phyloP scores from a whole-genome alignment of 2,113 vertebrate species.

The Calyptomena viridis region DNA sequence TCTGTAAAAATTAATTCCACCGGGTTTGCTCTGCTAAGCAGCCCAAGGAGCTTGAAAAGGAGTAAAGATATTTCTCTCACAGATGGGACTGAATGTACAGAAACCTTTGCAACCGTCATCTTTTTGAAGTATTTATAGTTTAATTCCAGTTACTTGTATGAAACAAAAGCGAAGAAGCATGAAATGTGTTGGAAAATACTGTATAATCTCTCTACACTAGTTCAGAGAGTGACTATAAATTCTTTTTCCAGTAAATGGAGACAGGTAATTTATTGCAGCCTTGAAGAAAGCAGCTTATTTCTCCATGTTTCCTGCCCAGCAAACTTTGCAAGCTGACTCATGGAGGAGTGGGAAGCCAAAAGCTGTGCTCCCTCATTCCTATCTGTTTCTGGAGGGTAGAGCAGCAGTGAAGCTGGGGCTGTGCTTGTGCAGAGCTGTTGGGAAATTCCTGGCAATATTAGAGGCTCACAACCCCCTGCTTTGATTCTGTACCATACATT shows the following conservation, averaged over 20 bases:
- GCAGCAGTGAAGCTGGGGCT: not conserved
- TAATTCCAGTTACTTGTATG: slow-evolving; percentile 24
- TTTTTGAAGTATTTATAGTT: slow-evolving; percentile 43
- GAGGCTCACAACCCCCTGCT: not conserved
- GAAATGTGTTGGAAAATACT: slow-evolving; percentile 41
- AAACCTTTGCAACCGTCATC: not conserved
- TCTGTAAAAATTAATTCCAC: slow-evolving; percentile 4
- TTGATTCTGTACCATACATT: not conserved
- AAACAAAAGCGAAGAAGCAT: slow-evolving; percentile 35
- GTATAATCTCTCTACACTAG: not conserved
- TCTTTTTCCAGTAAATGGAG: slow-evolving; percentile 39
- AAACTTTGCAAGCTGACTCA: slow-evolving; percentile 7
- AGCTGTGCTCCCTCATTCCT: not conserved
- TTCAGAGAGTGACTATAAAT: slow-evolving; percentile 28
- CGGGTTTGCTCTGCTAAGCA: not conserved
- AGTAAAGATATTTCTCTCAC: not conserved
- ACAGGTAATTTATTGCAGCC: slow-evolving; percentile 46
- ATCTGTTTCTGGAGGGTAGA: not conserved
- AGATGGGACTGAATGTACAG: slow-evolving; percentile 25
- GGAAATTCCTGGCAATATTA: not conserved
- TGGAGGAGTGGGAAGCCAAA: not conserved
- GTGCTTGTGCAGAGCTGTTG: not conserved
- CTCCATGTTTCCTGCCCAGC: not conserved
- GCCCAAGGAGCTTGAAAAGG: not conserved
- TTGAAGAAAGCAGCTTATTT: slow-evolving; percentile 32